Evolutionary conservation across 1,140 invertebrate species (phyloP), one percentile per base, ranked within the genome.

Genomic region (Polypedilum pembai): DNA sequence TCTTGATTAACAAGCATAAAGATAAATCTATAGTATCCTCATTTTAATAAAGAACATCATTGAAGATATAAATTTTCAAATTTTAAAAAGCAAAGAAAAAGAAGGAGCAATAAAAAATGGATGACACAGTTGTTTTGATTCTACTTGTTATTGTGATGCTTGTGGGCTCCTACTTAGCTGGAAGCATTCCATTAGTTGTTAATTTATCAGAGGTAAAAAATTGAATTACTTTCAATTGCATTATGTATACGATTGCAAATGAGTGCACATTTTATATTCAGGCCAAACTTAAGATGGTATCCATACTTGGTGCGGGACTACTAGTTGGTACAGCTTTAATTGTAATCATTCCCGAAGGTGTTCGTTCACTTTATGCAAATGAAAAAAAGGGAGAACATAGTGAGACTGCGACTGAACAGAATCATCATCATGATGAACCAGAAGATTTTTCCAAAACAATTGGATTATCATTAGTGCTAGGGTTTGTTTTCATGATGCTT

Each of bases 331-430:
- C 98, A 74, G 96, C 98, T 0, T 83, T 99, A 73, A 92, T 95
- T 75, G 96, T 99, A 0, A 99, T 99, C 72, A 99, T 99, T 79
- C 98, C 98, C 0, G 98, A 99, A 86, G 98, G 98, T 41, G 92
- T 99, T 40, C 86, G 95, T 76, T 91, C 95, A 2, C 83, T 99
- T 40, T 88, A 90, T 77, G 83, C 78, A 41, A 83, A 84, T 73
- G 77, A 18, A 75, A 75, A 74, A 76, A 79, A 5, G 0, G 8
- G n/a, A 75, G 79, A 10, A 77, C 79, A 3, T 81, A 80, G 0
- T 82, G 82, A 0, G 56, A 74, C 74, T 10, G 12, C 3, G 12
- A 66, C 79, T 0, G 81, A 82, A 24, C 80, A 81, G 0, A 78
- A 77, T 0, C 76, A 73, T 1, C 33, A 73, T 15, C 80, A 81